phyloP scores from a whole-genome alignment of 2,113 vertebrate species.

The Balaenoptera acutorostrata region DNA sequence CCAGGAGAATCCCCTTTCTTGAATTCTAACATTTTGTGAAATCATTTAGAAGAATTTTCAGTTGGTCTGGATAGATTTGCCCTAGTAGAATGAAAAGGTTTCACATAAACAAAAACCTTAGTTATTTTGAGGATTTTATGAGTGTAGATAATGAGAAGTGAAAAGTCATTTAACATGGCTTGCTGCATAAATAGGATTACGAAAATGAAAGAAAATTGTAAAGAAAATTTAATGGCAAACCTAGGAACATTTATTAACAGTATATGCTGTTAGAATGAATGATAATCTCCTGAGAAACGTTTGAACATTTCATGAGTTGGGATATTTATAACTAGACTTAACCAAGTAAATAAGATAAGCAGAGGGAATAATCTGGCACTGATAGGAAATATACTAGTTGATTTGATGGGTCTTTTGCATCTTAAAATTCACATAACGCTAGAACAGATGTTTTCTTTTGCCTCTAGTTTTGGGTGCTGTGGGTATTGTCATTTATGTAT shows the following conservation, averaged over 20 bases:
- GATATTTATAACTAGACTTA: slow-evolving; percentile 20
- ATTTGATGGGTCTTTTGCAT: background rate
- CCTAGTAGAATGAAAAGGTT: background rate
- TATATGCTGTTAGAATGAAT: background rate
- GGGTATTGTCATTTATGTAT: background rate
- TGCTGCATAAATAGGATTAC: background rate
- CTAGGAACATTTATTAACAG: background rate
- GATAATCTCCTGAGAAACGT: background rate
- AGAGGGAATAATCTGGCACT: background rate
- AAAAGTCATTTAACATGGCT: background rate
- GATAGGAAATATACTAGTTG: background rate
- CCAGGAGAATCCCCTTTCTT: background rate
- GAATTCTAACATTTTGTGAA: slow-evolving; percentile 4
- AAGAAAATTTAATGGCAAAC: background rate
- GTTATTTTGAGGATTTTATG: background rate
- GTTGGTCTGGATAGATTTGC: background rate
- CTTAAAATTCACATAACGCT: slow-evolving; percentile 7
- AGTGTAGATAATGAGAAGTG: background rate
- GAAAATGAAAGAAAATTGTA: background rate
- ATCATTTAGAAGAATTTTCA: slow-evolving; percentile 37
- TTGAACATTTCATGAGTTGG: background rate
- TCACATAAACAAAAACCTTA: background rate
- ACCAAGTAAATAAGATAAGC: background rate
- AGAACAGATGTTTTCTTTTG: slow-evolving; percentile 40
- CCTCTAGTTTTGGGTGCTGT: background rate